Evolutionary conservation across 2,113 vertebrate genomes (phyloP).

Genomic region (Malaclemys terrapin): DNA sequence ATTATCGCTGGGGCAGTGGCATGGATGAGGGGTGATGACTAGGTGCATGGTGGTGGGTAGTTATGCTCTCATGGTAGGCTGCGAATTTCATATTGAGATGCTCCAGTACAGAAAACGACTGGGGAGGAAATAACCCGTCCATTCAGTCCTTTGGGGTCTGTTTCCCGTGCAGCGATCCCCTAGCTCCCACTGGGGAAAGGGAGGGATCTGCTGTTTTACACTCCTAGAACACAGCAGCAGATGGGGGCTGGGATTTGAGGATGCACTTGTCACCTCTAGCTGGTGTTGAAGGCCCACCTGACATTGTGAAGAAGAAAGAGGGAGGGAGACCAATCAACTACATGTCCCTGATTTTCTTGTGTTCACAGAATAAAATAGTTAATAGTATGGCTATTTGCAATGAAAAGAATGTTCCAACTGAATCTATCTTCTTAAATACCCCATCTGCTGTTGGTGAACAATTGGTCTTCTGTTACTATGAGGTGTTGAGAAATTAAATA

Average conservation of each 20-base stretch:
- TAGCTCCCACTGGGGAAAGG: neutral
- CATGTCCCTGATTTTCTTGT: rapidly evolving
- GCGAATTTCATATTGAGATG: neutral
- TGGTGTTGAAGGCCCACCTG: rapidly evolving
- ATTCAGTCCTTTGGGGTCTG: neutral
- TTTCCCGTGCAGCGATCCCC: neutral
- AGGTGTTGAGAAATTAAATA: neutral
- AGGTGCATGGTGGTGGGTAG: neutral
- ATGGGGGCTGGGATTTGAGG: neutral
- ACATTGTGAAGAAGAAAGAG: rapidly evolving
- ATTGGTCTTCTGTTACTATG: neutral
- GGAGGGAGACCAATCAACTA: rapidly evolving
- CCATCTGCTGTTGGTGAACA: rapidly evolving
- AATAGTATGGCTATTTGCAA: neutral
- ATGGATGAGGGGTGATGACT: neutral
- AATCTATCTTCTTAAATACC: neutral
- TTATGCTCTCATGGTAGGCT: neutral
- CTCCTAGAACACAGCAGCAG: neutral
- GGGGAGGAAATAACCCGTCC: neutral
- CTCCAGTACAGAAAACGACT: neutral
- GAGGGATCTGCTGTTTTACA: neutral
- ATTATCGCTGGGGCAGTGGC: neutral
- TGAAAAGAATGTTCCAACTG: neutral
- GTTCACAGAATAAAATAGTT: neutral
- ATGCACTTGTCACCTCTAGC: rapidly evolving